phyloP scores from a whole-genome alignment of 2,888 invertebrate species.

The Athripsodes cinereus region DNA sequence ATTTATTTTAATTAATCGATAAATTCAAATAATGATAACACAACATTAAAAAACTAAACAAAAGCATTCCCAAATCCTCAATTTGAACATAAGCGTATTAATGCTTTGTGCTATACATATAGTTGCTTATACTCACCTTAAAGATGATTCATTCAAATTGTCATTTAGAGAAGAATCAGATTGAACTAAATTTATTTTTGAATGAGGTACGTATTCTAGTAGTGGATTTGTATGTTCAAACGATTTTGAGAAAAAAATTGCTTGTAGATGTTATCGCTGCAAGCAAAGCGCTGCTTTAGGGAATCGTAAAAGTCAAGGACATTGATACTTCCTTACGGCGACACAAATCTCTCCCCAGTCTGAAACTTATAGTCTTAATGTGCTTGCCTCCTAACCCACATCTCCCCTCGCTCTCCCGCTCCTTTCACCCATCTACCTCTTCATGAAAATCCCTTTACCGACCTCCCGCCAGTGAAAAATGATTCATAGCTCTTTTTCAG shows the following conservation, averaged over 20 bases:
- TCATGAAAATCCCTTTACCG: background rate
- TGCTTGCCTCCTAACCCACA: background rate
- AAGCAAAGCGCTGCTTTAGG: conserved; percentile 13
- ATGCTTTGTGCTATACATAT: too few relatives aligned
- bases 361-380: background rate
- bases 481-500: conserved; percentile 16
- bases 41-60: too few relatives aligned
- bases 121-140: too few relatives aligned
- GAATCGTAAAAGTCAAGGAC: conserved; percentile 23
- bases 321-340: conserved; percentile 21
- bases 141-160: too few relatives aligned
- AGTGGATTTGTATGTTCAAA: too few relatives aligned
- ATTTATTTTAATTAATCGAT: too few relatives aligned
- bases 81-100: too few relatives aligned
- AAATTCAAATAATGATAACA: too few relatives aligned
- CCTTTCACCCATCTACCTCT: background rate
- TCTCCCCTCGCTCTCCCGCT: background rate
- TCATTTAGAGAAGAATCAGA: too few relatives aligned
- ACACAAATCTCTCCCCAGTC: conserved; percentile 11
- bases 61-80: too few relatives aligned
- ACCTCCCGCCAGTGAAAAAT: conserved; percentile 8
- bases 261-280: conserved; percentile 17
- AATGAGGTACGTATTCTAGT: too few relatives aligned
- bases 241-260: background rate
- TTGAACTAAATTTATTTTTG: too few relatives aligned